Conservation (phyloP, 2,797 vertebrate genomes). For the Sandelia bainsii region DNA sequence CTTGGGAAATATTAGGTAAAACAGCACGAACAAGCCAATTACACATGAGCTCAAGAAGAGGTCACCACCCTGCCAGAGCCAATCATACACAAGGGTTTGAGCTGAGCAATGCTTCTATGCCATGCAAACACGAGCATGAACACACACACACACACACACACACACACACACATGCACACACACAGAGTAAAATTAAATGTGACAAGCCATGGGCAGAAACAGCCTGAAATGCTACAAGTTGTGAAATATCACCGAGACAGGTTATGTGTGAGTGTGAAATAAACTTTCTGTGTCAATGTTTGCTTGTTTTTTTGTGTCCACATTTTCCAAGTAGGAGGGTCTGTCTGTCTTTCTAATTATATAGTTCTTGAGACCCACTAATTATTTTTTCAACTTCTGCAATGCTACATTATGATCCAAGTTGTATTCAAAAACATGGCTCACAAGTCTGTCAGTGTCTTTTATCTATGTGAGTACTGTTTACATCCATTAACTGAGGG, state of each 20-base stretch:
- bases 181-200: slow-evolving; percentile 63
- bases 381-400: slow-evolving; percentile 19
- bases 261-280: slow-evolving; percentile 31
- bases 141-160: slow-evolving; percentile 20
- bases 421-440: slow-evolving; percentile 11
- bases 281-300: slow-evolving; percentile 29
- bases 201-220: slow-evolving; percentile 63
- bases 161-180: neutral
- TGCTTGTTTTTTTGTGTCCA: slow-evolving; percentile 20
- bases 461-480: slow-evolving; percentile 38
- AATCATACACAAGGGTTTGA: slow-evolving; percentile 50
- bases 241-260: slow-evolving; percentile 61
- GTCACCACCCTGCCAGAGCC: slow-evolving; percentile 55
- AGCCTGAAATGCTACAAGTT: slow-evolving; percentile 56
- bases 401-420: slow-evolving; percentile 10
- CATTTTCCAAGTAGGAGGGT: slow-evolving; percentile 10
- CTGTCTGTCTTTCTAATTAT: slow-evolving; percentile 39
- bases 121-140: slow-evolving; percentile 16
- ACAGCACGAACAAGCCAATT: slow-evolving; percentile 45
- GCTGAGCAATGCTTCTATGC: slow-evolving; percentile 33
- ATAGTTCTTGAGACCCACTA: slow-evolving; percentile 8
- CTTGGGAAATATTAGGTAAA: slow-evolving; percentile 32
- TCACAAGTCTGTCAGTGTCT: slow-evolving; percentile 25
- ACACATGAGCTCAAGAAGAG: slow-evolving; percentile 30
- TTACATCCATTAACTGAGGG: slow-evolving; percentile 37